A percentile compares a stretch with the other conserved stretches of the same genome.
These are phyloP conservation scores for Catharus minimus DNA, from an alignment of 2,113 vertebrate species.

Conservation along the genomic window DNA sequence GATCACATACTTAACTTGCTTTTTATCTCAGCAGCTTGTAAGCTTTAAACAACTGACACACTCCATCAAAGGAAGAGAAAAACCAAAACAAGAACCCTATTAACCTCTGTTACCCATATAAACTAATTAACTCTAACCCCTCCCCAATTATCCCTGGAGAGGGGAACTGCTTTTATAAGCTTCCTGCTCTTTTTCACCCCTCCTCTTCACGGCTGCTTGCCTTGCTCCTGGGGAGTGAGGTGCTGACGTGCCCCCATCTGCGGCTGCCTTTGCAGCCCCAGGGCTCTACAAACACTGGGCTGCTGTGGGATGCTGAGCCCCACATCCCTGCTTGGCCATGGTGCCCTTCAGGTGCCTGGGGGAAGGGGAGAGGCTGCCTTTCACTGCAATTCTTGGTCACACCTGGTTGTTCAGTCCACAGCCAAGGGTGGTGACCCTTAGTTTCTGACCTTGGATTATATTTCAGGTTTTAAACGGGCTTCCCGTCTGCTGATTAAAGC, in stretches of 20 bases:
- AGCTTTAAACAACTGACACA: slow-evolving; percentile 57
- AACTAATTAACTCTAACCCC: slow-evolving; percentile 58
- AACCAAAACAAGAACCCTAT: slow-evolving; percentile 62
- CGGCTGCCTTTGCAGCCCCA: not conserved
- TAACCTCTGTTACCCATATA: slow-evolving; percentile 44
- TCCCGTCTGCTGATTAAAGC: slow-evolving; percentile 72
- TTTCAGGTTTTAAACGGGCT: slow-evolving; percentile 68
- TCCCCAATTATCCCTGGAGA: slow-evolving; percentile 37
- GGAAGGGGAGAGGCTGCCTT: not conserved
- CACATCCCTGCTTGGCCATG: not conserved
- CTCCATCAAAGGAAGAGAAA: slow-evolving; percentile 43
- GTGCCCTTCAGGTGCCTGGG: not conserved
- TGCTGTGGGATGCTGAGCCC: not conserved
- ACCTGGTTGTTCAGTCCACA: slow-evolving; percentile 70
- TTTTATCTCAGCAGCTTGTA: slow-evolving; percentile 66
- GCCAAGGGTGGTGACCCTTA: slow-evolving; percentile 70
- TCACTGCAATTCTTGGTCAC: slow-evolving; percentile 18
- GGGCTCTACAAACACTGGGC: not conserved
- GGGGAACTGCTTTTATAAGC: slow-evolving; percentile 1
- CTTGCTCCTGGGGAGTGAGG: not conserved
- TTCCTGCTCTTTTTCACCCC: not conserved
- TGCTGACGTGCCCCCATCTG: not conserved
- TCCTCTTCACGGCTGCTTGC: not conserved
- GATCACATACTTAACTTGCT: slow-evolving; percentile 53
- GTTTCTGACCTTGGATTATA: slow-evolving; percentile 64